phyloP scores from a whole-genome alignment of 35 echinoderm and acorn worm species.

The Stichopus chloronotus region DNA sequence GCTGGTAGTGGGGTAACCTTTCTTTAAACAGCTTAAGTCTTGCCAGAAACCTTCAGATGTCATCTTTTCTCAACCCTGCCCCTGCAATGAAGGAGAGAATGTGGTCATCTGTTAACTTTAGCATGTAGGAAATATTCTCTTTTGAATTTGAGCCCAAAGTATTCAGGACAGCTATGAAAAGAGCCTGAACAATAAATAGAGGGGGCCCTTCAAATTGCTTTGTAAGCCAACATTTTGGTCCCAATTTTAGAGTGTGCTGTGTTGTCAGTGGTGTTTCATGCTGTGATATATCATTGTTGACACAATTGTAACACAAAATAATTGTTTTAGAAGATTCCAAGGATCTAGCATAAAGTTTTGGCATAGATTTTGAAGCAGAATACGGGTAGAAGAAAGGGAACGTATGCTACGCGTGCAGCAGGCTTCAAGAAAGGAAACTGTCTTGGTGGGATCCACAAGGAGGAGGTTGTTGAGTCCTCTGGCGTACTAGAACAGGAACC shows the following conservation, averaged over 20 bases:
- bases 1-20: neutral
- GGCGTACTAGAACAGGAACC: neutral
- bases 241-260: neutral
- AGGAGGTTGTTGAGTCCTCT: neutral
- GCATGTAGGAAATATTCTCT: neutral
- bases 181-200: neutral
- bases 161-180: neutral
- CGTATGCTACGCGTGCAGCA: neutral
- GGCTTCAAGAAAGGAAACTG: neutral
- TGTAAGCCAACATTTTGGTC: neutral
- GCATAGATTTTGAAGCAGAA: neutral
- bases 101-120: neutral
- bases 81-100: neutral
- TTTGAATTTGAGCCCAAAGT: neutral
- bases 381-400: constrained; percentile 18
- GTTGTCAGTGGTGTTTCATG: neutral
- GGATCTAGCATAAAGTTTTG: neutral
- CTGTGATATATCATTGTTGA: neutral
- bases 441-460: neutral
- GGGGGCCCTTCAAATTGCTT: neutral
- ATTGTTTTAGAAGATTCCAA: neutral
- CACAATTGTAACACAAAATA: neutral
- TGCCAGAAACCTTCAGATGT: neutral
- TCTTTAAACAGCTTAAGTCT: neutral
- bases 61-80: neutral